Percentiles rank a stretch among this genome's conserved stretches.
Evolutionary conservation across 2,113 vertebrate genomes (phyloP).

Genomic region (Isichthys henryi): DNA sequence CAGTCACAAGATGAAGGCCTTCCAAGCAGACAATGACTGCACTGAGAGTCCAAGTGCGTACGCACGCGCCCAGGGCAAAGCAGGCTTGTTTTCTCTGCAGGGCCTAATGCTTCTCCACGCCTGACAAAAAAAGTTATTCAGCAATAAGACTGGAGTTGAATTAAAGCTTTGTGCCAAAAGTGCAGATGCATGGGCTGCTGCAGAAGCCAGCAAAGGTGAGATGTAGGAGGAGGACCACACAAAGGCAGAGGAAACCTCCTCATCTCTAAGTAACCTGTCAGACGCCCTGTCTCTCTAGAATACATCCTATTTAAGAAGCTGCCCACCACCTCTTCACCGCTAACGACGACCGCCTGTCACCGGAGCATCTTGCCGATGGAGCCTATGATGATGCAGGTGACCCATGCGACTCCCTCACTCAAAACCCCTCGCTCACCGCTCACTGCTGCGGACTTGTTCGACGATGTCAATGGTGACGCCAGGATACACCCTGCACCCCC

Average conservation of each 20-base stretch:
- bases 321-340: background rate
- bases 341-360: background rate
- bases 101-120: conserved; percentile 8
- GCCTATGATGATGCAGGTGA: background rate
- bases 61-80: conserved; percentile 17
- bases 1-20: conserved; percentile 10
- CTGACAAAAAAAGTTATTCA: conserved; percentile 22
- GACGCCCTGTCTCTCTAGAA: background rate
- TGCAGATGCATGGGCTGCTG: background rate
- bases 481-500: conserved; percentile 48
- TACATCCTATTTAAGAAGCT: background rate
- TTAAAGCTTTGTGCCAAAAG: background rate
- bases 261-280: background rate
- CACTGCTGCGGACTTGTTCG: conserved; percentile 46
- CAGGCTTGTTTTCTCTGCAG: background rate
- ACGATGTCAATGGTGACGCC: conserved; percentile 40
- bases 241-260: background rate
- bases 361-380: background rate
- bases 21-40: conserved; percentile 10
- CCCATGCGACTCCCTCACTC: conserved; percentile 22
- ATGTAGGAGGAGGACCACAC: background rate
- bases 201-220: background rate
- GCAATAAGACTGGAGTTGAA: conserved; percentile 16
- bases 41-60: background rate
- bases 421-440: conserved; percentile 43